Percentiles rank a stretch among this genome's conserved stretches.
phyloP scores from a whole-genome alignment of 2,113 vertebrate genomes.

The Neopipo cinnamomea region DNA sequence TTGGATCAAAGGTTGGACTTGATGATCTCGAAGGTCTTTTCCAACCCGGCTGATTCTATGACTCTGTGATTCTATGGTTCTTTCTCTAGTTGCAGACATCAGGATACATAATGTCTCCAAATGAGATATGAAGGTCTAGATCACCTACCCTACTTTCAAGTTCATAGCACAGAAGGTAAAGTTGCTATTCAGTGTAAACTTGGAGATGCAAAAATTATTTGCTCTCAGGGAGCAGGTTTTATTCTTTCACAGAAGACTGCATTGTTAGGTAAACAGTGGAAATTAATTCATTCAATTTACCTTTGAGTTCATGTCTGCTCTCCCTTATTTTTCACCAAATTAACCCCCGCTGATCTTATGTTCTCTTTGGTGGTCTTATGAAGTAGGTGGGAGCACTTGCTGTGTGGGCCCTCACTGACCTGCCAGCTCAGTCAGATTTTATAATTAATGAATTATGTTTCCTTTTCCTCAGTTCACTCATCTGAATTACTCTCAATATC shows the following conservation, averaged over 20 bases:
- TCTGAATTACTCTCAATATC: not conserved
- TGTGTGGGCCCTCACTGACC: not conserved
- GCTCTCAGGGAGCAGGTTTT: not conserved
- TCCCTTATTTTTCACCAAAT: not conserved
- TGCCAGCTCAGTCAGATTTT: not conserved
- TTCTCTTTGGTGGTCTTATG: not conserved
- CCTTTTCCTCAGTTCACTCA: not conserved
- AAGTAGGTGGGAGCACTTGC: not conserved
- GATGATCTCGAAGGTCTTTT: too few relatives aligned
- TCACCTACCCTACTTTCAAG: not conserved
- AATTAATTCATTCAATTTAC: not conserved
- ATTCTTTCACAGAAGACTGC: not conserved
- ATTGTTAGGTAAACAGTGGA: not conserved
- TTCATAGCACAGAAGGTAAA: not conserved
- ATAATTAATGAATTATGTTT: not conserved
- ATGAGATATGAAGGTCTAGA: not conserved
- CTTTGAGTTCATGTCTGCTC: not conserved
- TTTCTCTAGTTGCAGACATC: not conserved
- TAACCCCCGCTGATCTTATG: fast-evolving
- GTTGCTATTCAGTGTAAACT: not conserved
- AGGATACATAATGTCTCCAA: not conserved
- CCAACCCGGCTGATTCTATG: too few relatives aligned
- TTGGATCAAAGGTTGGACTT: too few relatives aligned
- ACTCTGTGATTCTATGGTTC: too few relatives aligned
- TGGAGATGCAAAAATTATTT: not conserved